phyloP scores from a whole-genome alignment of 92 coral and sea anemone genomes.

The Palythoa heliodiscus region DNA sequence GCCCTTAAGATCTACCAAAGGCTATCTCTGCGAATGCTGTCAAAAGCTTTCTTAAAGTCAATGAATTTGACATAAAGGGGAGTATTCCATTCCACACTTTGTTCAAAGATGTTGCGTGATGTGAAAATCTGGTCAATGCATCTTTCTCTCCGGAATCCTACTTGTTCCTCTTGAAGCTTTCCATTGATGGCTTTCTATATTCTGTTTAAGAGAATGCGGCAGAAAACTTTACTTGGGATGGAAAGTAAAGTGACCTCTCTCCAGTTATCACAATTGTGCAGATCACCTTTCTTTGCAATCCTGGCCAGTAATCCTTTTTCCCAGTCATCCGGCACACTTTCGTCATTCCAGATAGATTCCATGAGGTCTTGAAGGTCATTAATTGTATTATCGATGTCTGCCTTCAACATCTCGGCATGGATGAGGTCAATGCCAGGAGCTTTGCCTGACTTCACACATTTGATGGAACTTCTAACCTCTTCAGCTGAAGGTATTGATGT shows the following conservation, averaged over 20 bases:
- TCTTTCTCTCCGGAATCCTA: conserved; percentile 14
- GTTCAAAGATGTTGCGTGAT: conserved; percentile 38
- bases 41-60: conserved; percentile 33
- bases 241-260: conserved; percentile 14
- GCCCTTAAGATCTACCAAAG: not conserved
- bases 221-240: conserved; percentile 32
- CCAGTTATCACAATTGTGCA: conserved; percentile 35
- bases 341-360: not conserved
- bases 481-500: not conserved
- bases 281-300: not conserved
- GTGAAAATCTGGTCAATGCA: conserved; percentile 40
- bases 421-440: conserved; percentile 27
- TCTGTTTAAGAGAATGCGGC: conserved; percentile 3
- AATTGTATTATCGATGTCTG: not conserved
- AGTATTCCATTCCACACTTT: conserved; percentile 40
- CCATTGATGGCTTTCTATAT: not conserved
- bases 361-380: not conserved
- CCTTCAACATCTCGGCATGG: conserved; percentile 36
- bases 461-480: no score
- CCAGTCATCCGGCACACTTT: conserved; percentile 15
- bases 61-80: conserved; percentile 30
- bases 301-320: not conserved
- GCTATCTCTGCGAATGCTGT: not conserved
- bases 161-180: conserved; percentile 19
- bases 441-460: no score